Base-by-base conservation (phyloP, 2,888 invertebrate species). In the Alcis repandata region DNA sequence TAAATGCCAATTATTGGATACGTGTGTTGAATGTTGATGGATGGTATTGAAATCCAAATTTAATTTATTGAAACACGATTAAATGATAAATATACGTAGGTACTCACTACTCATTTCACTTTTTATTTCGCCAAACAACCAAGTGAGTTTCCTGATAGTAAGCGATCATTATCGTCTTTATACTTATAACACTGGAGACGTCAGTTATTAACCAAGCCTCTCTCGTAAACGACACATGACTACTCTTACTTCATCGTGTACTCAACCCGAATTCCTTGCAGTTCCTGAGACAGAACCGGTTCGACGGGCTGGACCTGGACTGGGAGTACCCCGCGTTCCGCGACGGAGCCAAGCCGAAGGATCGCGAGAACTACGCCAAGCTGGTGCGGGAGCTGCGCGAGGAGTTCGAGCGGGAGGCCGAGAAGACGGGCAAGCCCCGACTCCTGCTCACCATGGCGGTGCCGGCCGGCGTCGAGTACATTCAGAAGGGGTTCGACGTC, bases 401-500 rank as follows among this genome's bases (percentile, higher is more conserved):
- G 75, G 98, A 98, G 82, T 98, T 98, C 80, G 97, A 98, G 59
- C 94, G 96, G 63, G 99, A 99, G 84, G 95, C 97, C 0, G 94
- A 95, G 71, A 97, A 97, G 90, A 97, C 97, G 3, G 97, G 97
- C 70, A 95, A 97, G 77, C 94, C 97, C 0, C 91, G 94, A 45
- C 94, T 98, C 36, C 91, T 98, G 57, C 91, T 99, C 17, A 98
- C 98, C 7, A 98, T 98, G 96, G 98, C 98, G 11, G 98, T 98
- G 33, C 98, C 98, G 0, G 98, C 98, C 1, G 98, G 98, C 20
- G 96, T 97, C 74, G 98, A 98, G 84, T 98, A 98, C 82, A 97
- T 98, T 73, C 96, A 98, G 82, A 98, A 98, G 84, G 98, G 98
- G 69, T 99, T 98, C 84, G 98, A 99, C 79, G 95, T 99, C 62